phyloP scores from a whole-genome alignment of 1,140 invertebrate species.

The Oryctes rhinoceros region DNA sequence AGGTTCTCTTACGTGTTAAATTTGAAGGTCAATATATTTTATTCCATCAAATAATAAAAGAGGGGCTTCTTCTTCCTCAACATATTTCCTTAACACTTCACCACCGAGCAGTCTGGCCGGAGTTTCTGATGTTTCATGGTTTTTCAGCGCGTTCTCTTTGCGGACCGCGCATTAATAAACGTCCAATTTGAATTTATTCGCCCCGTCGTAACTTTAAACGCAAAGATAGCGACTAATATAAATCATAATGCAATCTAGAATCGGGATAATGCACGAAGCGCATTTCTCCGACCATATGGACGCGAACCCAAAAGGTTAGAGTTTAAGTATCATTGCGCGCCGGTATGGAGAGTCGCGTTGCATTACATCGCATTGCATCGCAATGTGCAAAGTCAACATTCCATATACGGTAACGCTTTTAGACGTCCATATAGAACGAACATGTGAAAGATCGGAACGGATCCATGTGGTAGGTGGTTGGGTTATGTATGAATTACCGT shows the following conservation, averaged over 20 bases:
- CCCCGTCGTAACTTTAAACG: neutral
- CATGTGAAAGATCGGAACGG: slow-evolving; percentile 23
- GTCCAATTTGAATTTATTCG: slow-evolving; percentile 21
- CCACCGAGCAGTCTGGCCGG: too few species aligned
- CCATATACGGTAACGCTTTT: slow-evolving; percentile 31
- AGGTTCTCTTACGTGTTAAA: too few species aligned
- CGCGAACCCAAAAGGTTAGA: slow-evolving; percentile 17
- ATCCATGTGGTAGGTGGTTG: neutral
- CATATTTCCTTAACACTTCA: too few species aligned
- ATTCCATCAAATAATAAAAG: too few species aligned
- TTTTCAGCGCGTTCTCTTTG: too few species aligned
- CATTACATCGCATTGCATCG: neutral
- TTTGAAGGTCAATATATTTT: too few species aligned
- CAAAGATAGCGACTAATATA: neutral
- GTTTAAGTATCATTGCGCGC: slow-evolving; percentile 33
- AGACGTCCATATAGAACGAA: slow-evolving; percentile 17
- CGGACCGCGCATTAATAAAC: slow-evolving; percentile 7
- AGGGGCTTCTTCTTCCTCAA: too few species aligned
- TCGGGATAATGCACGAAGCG: slow-evolving; percentile 19
- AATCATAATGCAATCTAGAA: slow-evolving; percentile 34
- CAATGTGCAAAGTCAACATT: slow-evolving; percentile 34
- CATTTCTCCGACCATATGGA: slow-evolving; percentile 20
- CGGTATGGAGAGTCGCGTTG: neutral
- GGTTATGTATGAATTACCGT: neutral
- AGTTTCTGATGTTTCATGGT: too few species aligned